Base-by-base conservation (phyloP, 2,888 invertebrate genomes). In the Norana najaformis region DNA sequence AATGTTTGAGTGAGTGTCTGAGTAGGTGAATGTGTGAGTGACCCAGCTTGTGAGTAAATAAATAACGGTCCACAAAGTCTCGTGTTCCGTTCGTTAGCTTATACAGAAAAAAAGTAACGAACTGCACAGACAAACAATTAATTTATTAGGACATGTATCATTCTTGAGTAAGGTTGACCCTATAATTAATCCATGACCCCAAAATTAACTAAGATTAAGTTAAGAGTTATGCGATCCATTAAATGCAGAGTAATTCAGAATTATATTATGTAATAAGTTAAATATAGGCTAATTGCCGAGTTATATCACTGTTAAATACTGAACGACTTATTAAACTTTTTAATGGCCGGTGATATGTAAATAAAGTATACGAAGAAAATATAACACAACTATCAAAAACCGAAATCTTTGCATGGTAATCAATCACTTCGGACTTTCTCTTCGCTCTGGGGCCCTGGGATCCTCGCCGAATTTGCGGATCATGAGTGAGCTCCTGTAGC, bases 401-500 rank as follows among this genome's bases (percentile, higher is more conserved):
- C 16, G n/a, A n/a, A 11, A 13, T 69, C 69, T 8, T 69, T 69
- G 69, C 30, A 69, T 30, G n/a, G 69, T n/a, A 69, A n/a, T n/a
- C n/a, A 11, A 69, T 37, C 37, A 85, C 16, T 36, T 85, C 37
- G 85, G 85, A 36, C 85, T 85, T 8, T 11, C 36, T 35, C 85
- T 35, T 18, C 85, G 85, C 35, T 85, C 85, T 23, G 85, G 85
- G 16, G 4, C 85, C 6, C 85, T 35, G 6, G 85, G 85, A 85
- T 85, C 85, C 16, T 85, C 85, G 20, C 85, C 85, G 85, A 85
- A 85, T 37, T 90, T 90, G 89, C 94, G 92, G 91, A 92, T 93
- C 94, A 94, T 94, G 18, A 94, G 93, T 88, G 93, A 93, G 91
- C 94, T 94, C 93, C 94, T 93, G 92, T 94, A 94, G 83, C 92